These are phyloP conservation scores for Hypselothyrea guttata DNA, from an alignment of 2,888 invertebrate genomes.

Conservation along the genomic window DNA sequence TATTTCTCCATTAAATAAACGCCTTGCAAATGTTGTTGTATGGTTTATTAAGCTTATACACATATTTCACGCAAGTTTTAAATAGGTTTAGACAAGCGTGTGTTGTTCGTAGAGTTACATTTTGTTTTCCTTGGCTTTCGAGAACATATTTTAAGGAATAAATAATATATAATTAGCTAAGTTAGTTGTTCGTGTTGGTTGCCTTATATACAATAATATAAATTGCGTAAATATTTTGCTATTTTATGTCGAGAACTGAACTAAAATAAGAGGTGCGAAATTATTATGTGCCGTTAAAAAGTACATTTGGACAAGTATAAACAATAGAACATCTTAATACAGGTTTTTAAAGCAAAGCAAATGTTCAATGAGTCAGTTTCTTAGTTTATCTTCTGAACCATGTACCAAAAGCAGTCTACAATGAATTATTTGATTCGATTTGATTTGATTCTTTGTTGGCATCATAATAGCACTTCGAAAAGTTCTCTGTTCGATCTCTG, in stretches of 20 bases:
- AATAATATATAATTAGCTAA: conserved; percentile 10
- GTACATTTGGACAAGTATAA: conserved; percentile 36
- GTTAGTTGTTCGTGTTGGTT: neutral
- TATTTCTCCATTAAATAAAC: too few relatives aligned
- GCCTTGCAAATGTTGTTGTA: conserved; percentile 7
- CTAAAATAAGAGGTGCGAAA: conserved; percentile 40
- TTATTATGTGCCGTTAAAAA: conserved; percentile 36
- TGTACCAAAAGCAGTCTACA: conserved; percentile 46
- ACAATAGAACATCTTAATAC: conserved; percentile 21
- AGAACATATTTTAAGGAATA: conserved; percentile 20
- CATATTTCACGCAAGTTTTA: conserved; percentile 32
- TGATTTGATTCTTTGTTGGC: neutral
- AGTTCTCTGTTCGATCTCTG: neutral
- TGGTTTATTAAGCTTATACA: conserved; percentile 44
- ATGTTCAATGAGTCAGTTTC: conserved; percentile 23
- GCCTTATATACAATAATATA: neutral
- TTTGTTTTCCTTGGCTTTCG: conserved; percentile 10
- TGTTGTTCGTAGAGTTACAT: neutral
- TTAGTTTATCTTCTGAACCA: conserved; percentile 18
- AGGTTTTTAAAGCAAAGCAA: conserved; percentile 39
- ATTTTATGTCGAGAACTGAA: conserved; percentile 14
- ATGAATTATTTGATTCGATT: neutral
- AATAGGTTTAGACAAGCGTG: conserved; percentile 24
- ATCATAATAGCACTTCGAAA: too few relatives aligned
- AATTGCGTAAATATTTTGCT: conserved; percentile 14